These are phyloP conservation scores for Chydorus sphaericus DNA, from an alignment of 2,888 invertebrate species.

Conservation along the genomic window DNA sequence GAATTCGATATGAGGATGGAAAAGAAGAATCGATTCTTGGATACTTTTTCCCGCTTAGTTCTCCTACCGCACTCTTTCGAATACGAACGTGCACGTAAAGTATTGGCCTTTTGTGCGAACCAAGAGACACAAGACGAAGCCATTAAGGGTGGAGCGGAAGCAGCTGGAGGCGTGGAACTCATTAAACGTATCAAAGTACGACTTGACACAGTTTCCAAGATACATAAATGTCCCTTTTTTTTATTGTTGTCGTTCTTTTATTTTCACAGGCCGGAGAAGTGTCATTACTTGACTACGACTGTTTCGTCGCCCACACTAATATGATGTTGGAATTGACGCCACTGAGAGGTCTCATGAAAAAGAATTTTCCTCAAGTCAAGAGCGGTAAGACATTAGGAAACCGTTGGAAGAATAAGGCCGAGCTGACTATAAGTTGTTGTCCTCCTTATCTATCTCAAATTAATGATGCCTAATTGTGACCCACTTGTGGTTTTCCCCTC, in stretches of 20 bases:
- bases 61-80: constrained; percentile 53
- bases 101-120: constrained; percentile 61
- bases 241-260: constrained; percentile 12
- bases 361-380: constrained; percentile 48
- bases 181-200: constrained; percentile 58
- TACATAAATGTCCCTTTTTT: background rate
- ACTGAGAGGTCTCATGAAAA: constrained; percentile 61
- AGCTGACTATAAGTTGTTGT: too few relatives aligned
- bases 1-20: constrained; percentile 66
- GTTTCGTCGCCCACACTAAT: constrained; percentile 59
- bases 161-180: constrained; percentile 55
- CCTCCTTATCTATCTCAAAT: too few relatives aligned
- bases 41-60: constrained; percentile 49
- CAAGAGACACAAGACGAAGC: constrained; percentile 43
- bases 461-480: too few relatives aligned
- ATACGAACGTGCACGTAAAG: constrained; percentile 47
- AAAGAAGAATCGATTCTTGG: constrained; percentile 52
- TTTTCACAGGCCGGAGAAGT: constrained; percentile 26
- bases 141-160: constrained; percentile 50
- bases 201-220: background rate
- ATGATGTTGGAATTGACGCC: constrained; percentile 59
- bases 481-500: constrained; percentile 11
- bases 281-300: constrained; percentile 45
- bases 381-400: too few relatives aligned
- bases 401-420: too few relatives aligned